Base-by-base conservation (phyloP, 1,140 invertebrate species). In the Pseudomyrmex pallidus region DNA sequence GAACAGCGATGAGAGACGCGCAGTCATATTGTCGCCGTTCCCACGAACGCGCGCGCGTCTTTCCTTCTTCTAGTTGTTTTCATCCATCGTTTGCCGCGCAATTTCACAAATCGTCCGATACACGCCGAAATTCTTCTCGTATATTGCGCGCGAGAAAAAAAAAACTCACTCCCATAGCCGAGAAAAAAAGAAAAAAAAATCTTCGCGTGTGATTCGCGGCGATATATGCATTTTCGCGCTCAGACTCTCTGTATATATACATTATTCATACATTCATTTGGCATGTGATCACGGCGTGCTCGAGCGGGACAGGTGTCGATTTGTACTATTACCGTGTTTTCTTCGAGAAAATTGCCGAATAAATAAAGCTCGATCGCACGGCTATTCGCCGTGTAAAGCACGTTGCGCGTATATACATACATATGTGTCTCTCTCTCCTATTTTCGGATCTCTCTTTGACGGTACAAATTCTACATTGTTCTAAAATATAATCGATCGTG, bases 21-120 rank as follows among this genome's bases (percentile, higher is more conserved):
- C 67, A 83, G 83, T 78, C 87, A 52, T 46, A 73, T 52, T 57
- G 83, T 85, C 67, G 86, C 68, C 78, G 52, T 78, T 13, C 77
- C 59, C 46, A 59, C 12, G 82, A 76, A 54, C 48, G 35, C 4
- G 46, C 68, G 67, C n/a, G 15, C 10, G 20, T 84, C 44, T 67
- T 50, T 44, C 12, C 20, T 46, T 73, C 25, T 50, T 15, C 22
- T n/a, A n/a, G 13, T 10, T 10, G n/a, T 63, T 25, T 56, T 74
- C 10, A 13, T 0, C 1, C 1, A 54, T 20, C n/a, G 35, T 22
- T 66, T 54, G 56, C 35, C 59, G 13, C 48, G 59, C 50, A 1
- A 46, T 64, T n/a, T n/a, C 48, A 20, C 50, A 20, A 0, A 12
- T 64, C 46, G 5, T 44, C 15, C 57, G 25, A 83, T 64, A 10